These are phyloP conservation scores for Beris chalybata DNA, from an alignment of 2,888 invertebrate genomes.

Conservation along the genomic window DNA sequence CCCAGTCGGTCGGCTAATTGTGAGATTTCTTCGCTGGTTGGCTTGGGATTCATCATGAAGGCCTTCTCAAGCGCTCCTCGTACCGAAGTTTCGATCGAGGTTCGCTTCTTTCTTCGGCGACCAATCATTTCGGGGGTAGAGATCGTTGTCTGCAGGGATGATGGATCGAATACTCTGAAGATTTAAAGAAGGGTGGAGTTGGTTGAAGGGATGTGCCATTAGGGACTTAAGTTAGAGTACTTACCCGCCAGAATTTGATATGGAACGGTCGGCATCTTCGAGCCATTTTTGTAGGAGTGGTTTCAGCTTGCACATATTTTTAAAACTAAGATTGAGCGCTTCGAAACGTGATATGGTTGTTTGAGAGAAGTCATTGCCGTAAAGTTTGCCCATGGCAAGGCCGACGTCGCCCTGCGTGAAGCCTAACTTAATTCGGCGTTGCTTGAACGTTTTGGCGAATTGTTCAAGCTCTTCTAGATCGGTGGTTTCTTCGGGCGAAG, in stretches of 20 bases:
- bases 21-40: slow-evolving; percentile 94
- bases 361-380: slow-evolving; percentile 98
- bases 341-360: slow-evolving; percentile 99
- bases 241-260: slow-evolving; percentile 69
- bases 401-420: slow-evolving; percentile 99
- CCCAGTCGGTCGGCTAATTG: slow-evolving; percentile 88
- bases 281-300: slow-evolving; percentile 97
- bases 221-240: slow-evolving; percentile 36
- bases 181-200: slow-evolving; percentile 12
- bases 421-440: slow-evolving; percentile 94
- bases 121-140: slow-evolving; percentile 88
- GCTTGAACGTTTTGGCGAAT: slow-evolving; percentile 98
- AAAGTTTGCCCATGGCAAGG: slow-evolving; percentile 96
- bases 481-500: slow-evolving; percentile 90
- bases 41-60: slow-evolving; percentile 93
- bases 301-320: slow-evolving; percentile 99
- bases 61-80: slow-evolving; percentile 94
- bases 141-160: slow-evolving; percentile 68
- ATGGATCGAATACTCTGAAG: slow-evolving; percentile 53
- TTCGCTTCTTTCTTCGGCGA: slow-evolving; percentile 92
- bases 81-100: slow-evolving; percentile 93
- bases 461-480: slow-evolving; percentile 97
- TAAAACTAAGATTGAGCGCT: slow-evolving; percentile 96
- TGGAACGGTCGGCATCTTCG: slow-evolving; percentile 87
- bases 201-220: neutral